phyloP scores from a whole-genome alignment of 2,113 vertebrate species.

The Mus musculus region DNA sequence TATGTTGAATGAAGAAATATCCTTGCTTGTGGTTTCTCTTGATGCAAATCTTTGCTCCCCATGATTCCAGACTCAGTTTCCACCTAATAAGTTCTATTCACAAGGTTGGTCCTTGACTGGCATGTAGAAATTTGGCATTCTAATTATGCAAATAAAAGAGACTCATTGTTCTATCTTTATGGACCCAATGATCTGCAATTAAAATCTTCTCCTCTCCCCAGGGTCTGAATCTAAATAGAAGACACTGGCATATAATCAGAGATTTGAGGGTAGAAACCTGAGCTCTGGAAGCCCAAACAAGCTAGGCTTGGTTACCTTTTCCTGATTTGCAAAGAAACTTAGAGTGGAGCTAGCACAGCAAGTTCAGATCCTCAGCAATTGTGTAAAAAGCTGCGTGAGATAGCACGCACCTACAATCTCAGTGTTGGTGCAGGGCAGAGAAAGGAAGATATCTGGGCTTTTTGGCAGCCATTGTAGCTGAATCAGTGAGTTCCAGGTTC shows the following conservation, averaged over 20 bases:
- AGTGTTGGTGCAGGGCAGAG: neutral
- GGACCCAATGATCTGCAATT: neutral
- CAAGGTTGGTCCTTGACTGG: neutral
- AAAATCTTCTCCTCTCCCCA: neutral
- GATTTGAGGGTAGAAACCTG: neutral
- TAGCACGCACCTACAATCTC: neutral
- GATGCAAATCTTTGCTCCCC: neutral
- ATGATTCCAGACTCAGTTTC: neutral
- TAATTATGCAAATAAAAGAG: neutral
- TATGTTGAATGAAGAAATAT: neutral
- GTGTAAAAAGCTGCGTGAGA: neutral
- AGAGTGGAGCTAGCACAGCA: neutral
- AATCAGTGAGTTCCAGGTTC: neutral
- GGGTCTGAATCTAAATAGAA: slow-evolving; percentile 15
- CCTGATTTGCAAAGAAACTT: neutral
- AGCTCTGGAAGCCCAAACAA: neutral
- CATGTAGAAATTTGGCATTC: neutral
- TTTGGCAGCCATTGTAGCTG: neutral
- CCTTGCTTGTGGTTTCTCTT: neutral
- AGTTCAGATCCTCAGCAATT: neutral
- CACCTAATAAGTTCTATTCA: neutral
- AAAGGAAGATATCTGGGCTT: too few relatives aligned
- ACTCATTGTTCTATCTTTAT: neutral
- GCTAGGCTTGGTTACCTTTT: neutral
- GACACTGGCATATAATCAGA: neutral